Conservation (phyloP, 2,888 invertebrate genomes). For the Unio delphinus region DNA sequence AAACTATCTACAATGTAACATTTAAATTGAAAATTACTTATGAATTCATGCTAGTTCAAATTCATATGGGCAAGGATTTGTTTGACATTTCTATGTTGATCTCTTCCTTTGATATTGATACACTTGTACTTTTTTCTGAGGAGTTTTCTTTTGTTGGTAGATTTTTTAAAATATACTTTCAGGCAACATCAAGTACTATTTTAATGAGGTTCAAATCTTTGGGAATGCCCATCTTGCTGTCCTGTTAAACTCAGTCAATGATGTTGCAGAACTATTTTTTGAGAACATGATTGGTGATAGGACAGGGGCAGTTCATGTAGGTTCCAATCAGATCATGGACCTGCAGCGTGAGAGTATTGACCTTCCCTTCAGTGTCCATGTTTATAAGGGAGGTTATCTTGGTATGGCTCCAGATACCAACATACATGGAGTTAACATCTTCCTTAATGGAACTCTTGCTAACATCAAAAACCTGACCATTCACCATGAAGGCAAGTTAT, state of each 20-base stretch:
- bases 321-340: slow-evolving; percentile 48
- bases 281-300: slow-evolving; percentile 59
- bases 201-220: slow-evolving; percentile 59
- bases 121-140: background rate
- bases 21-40: too few relatives aligned
- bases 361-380: slow-evolving; percentile 55
- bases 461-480: slow-evolving; percentile 52
- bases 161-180: slow-evolving; percentile 11
- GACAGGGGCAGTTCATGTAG: slow-evolving; percentile 54
- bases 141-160: background rate
- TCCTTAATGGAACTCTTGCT: slow-evolving; percentile 51
- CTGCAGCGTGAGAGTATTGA: slow-evolving; percentile 45
- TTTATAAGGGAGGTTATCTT: slow-evolving; percentile 50
- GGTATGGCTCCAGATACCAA: slow-evolving; percentile 54
- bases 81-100: background rate
- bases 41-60: too few relatives aligned
- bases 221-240: slow-evolving; percentile 57
- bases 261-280: slow-evolving; percentile 41
- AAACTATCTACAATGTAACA: too few relatives aligned
- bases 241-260: slow-evolving; percentile 40
- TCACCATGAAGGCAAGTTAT: slow-evolving; percentile 50
- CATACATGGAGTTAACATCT: slow-evolving; percentile 52
- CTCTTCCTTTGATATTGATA: background rate
- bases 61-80: too few relatives aligned
- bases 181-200: slow-evolving; percentile 42